Percentiles rank a stretch among this genome's conserved stretches.
Evolutionary conservation across 1,140 invertebrate species (phyloP).

Genomic region (Samia ricini): DNA sequence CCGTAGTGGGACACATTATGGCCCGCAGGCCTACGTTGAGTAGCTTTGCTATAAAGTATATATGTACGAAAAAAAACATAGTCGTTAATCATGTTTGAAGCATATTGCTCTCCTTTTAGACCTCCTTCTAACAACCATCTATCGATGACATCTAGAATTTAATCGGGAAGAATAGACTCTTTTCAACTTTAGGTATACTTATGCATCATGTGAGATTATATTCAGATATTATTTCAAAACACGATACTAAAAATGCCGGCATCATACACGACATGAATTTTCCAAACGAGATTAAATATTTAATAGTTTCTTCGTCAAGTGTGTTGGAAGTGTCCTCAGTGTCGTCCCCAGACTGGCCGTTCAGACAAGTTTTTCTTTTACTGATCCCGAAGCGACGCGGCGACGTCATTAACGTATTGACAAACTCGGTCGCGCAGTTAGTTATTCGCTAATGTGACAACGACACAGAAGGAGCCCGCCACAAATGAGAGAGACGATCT

Average conservation of each 20-base stretch:
- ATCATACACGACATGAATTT: background rate
- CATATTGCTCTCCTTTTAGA: no score
- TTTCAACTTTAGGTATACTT: no score
- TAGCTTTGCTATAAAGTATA: no score
- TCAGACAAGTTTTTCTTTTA: background rate
- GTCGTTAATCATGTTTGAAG: no score
- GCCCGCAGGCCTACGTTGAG: no score
- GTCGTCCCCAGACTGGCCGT: background rate
- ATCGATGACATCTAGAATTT: no score
- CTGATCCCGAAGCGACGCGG: background rate
- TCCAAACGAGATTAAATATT: background rate
- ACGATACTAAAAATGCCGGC: background rate
- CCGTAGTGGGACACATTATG: no score
- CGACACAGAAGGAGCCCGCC: slow-evolving; percentile 69
- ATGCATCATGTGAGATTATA: no score
- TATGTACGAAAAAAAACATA: no score
- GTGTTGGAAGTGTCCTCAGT: background rate
- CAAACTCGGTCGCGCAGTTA: slow-evolving; percentile 63
- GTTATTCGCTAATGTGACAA: slow-evolving; percentile 76
- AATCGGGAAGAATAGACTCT: no score
- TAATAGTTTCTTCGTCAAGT: background rate
- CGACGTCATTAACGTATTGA: slow-evolving; percentile 74
- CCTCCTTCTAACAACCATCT: no score
- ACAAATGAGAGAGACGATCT: slow-evolving; percentile 68
- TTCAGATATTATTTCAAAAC: no score